Conservation (phyloP, 2,113 vertebrate genomes). For the Mustela lutreola region DNA sequence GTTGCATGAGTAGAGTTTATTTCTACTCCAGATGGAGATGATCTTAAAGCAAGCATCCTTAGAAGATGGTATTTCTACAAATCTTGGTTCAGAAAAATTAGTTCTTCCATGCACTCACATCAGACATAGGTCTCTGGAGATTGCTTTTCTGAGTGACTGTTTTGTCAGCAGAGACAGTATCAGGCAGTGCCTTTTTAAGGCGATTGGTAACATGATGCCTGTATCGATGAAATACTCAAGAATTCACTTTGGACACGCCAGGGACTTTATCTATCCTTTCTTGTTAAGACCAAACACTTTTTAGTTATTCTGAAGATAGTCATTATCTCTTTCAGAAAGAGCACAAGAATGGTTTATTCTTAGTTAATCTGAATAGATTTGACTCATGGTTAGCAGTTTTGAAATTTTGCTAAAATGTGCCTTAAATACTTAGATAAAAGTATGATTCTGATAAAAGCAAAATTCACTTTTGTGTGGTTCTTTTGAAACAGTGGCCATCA, state of each 20-base stretch:
- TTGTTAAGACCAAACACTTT: constrained; percentile 59
- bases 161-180: neutral
- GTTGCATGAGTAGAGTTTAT: neutral
- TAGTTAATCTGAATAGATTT: constrained; percentile 9
- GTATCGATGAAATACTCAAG: neutral
- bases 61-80: constrained; percentile 49
- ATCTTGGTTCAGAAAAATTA: constrained; percentile 29
- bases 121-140: neutral
- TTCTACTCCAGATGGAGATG: neutral
- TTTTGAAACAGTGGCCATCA: constrained; percentile 44
- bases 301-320: neutral
- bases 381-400: constrained; percentile 38
- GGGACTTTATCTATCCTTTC: constrained; percentile 24
- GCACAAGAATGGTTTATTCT: constrained; percentile 4
- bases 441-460: constrained; percentile 61
- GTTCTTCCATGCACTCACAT: neutral
- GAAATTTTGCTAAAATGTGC: constrained; percentile 58
- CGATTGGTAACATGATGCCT: neutral
- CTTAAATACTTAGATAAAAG: constrained; percentile 53
- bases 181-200: constrained; percentile 36
- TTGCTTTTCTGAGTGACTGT: neutral
- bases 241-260: neutral
- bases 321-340: constrained; percentile 53
- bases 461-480: neutral
- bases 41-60: neutral